A percentile compares a stretch with the other conserved stretches of the same genome.
Conservation (phyloP, 2,113 vertebrate species). For the Vidua macroura region DNA sequence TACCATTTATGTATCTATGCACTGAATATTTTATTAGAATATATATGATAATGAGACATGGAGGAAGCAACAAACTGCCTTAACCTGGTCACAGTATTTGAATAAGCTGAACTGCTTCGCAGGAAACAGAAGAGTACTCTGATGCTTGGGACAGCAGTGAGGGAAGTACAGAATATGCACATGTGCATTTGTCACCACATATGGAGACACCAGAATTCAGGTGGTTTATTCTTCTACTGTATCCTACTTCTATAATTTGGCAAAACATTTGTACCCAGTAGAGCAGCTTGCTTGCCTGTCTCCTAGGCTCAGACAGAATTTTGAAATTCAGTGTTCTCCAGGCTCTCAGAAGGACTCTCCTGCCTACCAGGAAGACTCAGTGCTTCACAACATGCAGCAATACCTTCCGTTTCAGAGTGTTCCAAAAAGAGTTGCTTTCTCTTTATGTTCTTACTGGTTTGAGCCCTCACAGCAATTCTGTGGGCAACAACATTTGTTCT, state of each 20-base stretch:
- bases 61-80: background rate
- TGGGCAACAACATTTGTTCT: background rate
- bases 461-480: background rate
- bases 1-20: background rate
- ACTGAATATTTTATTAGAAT: background rate
- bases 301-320: background rate
- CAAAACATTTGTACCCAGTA: background rate
- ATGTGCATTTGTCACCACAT: background rate
- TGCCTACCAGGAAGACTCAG: background rate
- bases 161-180: background rate
- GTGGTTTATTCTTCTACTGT: background rate
- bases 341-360: background rate
- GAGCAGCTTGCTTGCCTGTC: background rate
- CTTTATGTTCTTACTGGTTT: background rate
- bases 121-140: background rate
- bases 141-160: background rate
- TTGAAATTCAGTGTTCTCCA: background rate
- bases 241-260: background rate
- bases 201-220: background rate
- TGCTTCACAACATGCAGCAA: background rate
- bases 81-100: background rate
- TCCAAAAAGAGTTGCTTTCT: background rate
- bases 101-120: background rate
- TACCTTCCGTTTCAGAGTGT: background rate
- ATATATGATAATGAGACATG: background rate